A percentile compares a stretch with the other conserved stretches of the same genome.
Evolutionary conservation across 1,140 invertebrate species (phyloP).

Genomic region (Atta cephalotes): DNA sequence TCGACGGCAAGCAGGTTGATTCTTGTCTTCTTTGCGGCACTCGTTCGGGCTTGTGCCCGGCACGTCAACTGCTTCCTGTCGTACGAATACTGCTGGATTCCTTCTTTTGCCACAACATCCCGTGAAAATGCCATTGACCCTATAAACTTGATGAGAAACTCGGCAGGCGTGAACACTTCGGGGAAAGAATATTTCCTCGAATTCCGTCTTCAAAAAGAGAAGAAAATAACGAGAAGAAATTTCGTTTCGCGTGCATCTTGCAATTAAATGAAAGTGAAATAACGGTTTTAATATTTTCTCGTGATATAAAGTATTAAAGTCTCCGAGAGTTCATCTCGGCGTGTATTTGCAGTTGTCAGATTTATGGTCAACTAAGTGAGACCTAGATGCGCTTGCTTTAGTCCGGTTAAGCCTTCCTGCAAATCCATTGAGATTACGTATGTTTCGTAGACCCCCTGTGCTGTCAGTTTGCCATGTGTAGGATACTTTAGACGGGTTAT

Average conservation of each 20-base stretch:
- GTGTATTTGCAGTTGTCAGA: slow-evolving; percentile 4
- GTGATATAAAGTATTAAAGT: background rate
- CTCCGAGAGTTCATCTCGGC: background rate
- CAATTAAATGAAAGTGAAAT: background rate
- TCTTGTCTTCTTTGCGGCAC: slow-evolving; percentile 45
- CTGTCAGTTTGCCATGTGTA: background rate
- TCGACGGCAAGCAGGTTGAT: slow-evolving; percentile 48
- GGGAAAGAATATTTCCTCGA: slow-evolving; percentile 19
- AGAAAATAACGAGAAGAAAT: background rate
- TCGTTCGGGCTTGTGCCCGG: slow-evolving; percentile 55
- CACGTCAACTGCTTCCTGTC: slow-evolving; percentile 72
- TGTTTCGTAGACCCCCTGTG: slow-evolving; percentile 19
- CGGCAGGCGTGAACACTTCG: background rate
- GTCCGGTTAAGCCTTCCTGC: background rate
- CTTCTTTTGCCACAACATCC: slow-evolving; percentile 20
- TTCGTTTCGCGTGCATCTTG: background rate
- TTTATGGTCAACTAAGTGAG: slow-evolving; percentile 23
- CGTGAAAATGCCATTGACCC: slow-evolving; percentile 54
- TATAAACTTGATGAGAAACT: slow-evolving; percentile 33
- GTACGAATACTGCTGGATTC: slow-evolving; percentile 51
- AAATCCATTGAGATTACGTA: slow-evolving; percentile 43
- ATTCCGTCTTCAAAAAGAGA: background rate
- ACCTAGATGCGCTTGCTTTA: slow-evolving; percentile 12
- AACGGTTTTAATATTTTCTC: background rate
- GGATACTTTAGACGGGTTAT: slow-evolving; percentile 49